Percentiles rank a stretch among this genome's conserved stretches.
phyloP scores from a whole-genome alignment of 2,113 vertebrate genomes.

The human region DNA sequence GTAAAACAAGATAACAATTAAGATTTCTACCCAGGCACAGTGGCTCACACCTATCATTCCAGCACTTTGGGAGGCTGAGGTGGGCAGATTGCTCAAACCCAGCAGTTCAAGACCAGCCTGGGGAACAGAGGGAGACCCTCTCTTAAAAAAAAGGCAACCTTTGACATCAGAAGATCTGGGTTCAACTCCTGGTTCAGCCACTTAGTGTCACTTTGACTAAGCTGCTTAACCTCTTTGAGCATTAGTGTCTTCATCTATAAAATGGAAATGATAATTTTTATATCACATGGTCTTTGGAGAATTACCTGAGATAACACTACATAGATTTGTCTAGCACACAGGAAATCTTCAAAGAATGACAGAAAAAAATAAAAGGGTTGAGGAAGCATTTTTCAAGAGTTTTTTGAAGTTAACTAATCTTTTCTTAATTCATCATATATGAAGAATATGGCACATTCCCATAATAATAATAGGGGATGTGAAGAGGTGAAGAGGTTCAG shows the following conservation, averaged over 20 bases:
- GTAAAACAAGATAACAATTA: background rate
- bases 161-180: background rate
- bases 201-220: slow-evolving; percentile 9
- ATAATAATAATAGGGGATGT: background rate
- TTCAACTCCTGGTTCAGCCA: background rate
- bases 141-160: background rate
- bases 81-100: no score
- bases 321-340: background rate
- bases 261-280: slow-evolving; percentile 29
- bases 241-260: slow-evolving; percentile 15
- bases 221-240: background rate
- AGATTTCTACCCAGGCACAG: no score
- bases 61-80: no score
- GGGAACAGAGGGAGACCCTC: no score
- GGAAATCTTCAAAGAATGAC: background rate
- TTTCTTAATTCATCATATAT: background rate
- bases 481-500: background rate
- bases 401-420: slow-evolving; percentile 2
- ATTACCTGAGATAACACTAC: background rate
- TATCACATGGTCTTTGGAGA: slow-evolving; percentile 4
- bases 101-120: no score
- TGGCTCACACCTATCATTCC: no score
- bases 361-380: background rate
- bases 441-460: background rate
- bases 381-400: background rate